Evolutionary conservation across 2,888 invertebrate genomes (phyloP), one percentile per base, ranked within the genome.

Genomic region (Agrotis ipsilon): DNA sequence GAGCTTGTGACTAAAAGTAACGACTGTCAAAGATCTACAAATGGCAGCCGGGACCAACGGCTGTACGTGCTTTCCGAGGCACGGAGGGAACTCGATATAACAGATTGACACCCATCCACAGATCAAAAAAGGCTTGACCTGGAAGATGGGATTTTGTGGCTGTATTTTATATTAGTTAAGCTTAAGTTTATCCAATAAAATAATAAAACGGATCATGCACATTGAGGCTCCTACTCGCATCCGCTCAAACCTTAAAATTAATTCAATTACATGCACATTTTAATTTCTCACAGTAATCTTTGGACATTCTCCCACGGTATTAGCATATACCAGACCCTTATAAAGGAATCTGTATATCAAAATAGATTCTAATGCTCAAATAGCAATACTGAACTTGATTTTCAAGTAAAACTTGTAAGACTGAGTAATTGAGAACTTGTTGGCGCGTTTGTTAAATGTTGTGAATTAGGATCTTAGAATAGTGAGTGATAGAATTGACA

Each of bases 271-370:
- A 57, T 60, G 60, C 49, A 57, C 49, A 57, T 76, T 61, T 68
- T 64, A 76, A 63, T 75, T 74, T 75, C 59, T 63, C 60, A 63
- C 69, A 68, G 59, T 27, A 49, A 55, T 45, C 68, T 60, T 54
- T 32, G 39, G 14, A 5, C 32, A 7, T 55, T 19, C 60, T 75
- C 75, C 77, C 77, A 75, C 75, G 77, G 51, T 57, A 52, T 57
- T 51, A 46, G 14, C 61, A 52, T 75, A 43, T 5, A 48, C 43
- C 24, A 45, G 27, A 18, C 43, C 19, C 3, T 19, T 72, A 52
- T 13, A 58, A 11, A 48, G 49, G 46, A 48, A 21, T 43, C 58
- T 11, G 32, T 21, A 32, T 58, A 45, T 72, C 16, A 60, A 72
- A 72, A 70, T 72, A 70, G 51, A 52, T 60, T 52, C 52, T 52